Conservation (phyloP, 1,140 invertebrate genomes). For the Rhopalosiphum padi region DNA sequence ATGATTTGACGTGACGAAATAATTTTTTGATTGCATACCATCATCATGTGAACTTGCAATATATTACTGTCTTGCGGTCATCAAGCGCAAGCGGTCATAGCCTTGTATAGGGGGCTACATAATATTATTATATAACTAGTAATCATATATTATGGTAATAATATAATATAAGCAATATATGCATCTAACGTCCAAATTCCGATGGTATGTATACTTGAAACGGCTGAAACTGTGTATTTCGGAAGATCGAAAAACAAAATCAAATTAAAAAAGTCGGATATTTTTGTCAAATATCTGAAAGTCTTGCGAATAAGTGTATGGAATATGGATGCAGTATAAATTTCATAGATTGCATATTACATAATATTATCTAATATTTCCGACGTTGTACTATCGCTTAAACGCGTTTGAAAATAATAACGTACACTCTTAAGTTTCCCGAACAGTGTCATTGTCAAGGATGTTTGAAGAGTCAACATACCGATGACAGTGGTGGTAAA, state of each 20-base stretch:
- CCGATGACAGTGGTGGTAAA: too few species aligned
- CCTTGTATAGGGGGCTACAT: neutral
- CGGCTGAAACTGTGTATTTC: neutral
- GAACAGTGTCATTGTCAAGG: too few species aligned
- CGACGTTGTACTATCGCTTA: too few species aligned
- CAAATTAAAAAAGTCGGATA: neutral
- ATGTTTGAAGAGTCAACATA: too few species aligned
- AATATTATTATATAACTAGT: constrained; percentile 15
- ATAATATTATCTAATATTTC: too few species aligned
- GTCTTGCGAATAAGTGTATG: too few species aligned
- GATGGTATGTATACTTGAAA: neutral
- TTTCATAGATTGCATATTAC: too few species aligned
- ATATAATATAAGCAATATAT: neutral
- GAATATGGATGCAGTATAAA: too few species aligned
- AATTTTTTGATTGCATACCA: neutral
- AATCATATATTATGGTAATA: neutral
- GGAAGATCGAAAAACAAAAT: neutral
- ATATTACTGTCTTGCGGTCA: constrained; percentile 10
- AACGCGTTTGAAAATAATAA: too few species aligned
- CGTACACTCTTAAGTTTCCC: too few species aligned
- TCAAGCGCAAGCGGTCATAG: neutral
- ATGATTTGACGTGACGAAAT: neutral
- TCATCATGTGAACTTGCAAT: neutral
- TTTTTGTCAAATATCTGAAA: neutral
- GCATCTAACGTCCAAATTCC: neutral